Evolutionary conservation across 2,113 vertebrate genomes (phyloP).

Genomic region (Phalacrocorax aristotelis): DNA sequence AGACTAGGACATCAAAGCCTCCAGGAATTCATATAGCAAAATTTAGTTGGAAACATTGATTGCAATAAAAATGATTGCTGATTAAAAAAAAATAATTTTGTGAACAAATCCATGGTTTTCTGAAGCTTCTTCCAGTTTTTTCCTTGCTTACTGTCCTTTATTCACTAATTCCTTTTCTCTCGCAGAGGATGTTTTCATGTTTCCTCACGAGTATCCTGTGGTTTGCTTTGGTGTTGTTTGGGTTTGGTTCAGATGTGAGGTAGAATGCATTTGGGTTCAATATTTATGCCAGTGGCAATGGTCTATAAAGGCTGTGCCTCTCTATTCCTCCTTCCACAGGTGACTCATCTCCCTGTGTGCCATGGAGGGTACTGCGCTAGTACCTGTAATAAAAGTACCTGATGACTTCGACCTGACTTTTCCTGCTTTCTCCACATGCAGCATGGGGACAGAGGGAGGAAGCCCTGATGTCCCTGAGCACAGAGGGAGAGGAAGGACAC

Average conservation of each 20-base stretch:
- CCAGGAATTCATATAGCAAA: not conserved
- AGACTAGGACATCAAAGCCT: not conserved
- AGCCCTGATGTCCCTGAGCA: rapidly evolving
- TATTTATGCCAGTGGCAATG: not conserved
- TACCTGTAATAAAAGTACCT: not conserved
- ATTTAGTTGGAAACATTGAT: not conserved
- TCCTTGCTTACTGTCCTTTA: not conserved
- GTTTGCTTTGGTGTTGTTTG: not conserved
- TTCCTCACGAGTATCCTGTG: not conserved
- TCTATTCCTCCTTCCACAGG: not conserved
- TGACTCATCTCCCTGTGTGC: not conserved
- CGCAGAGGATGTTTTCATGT: not conserved
- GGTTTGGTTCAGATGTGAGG: not conserved
- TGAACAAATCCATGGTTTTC: not conserved
- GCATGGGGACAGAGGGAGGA: not conserved
- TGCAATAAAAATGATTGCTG: not conserved
- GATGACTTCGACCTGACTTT: not conserved
- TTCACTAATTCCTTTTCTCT: not conserved
- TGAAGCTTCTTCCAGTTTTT: not conserved
- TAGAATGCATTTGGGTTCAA: not conserved
- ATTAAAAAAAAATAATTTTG: not conserved
- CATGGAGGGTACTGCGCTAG: not conserved
- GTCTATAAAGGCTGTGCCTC: not conserved
- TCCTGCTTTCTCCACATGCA: not conserved
- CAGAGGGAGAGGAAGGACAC: not conserved